Evolutionary conservation across 2,888 invertebrate genomes (phyloP).

Genomic region (Epistrophella euchroma): DNA sequence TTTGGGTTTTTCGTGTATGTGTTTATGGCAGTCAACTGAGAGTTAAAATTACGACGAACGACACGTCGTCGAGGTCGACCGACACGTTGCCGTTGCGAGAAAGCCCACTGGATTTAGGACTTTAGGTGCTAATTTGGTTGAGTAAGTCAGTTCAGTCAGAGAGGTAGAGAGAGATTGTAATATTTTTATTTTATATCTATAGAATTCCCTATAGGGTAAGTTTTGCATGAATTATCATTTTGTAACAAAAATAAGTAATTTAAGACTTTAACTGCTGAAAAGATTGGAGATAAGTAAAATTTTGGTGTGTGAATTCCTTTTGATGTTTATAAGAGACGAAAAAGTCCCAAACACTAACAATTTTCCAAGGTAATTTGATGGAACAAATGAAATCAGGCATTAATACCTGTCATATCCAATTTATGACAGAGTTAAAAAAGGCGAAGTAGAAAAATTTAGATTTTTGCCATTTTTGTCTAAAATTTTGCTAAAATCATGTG

Average conservation of each 20-base stretch:
- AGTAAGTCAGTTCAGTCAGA: constrained; percentile 36
- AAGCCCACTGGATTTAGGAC: constrained; percentile 44
- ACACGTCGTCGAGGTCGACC: background rate
- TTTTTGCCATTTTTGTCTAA: too few relatives aligned
- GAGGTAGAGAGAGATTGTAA: background rate
- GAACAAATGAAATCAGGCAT: too few relatives aligned
- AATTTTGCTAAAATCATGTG: too few relatives aligned
- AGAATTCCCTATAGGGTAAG: constrained; percentile 4
- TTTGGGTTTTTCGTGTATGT: background rate
- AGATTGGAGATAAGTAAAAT: too few relatives aligned
- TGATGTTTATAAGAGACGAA: too few relatives aligned
- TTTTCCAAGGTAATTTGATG: too few relatives aligned
- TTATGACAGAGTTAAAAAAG: too few relatives aligned
- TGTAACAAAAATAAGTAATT: background rate
- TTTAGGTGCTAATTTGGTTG: constrained; percentile 65
- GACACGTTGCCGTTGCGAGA: background rate
- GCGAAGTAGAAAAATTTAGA: too few relatives aligned
- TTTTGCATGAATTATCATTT: background rate
- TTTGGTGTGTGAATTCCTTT: too few relatives aligned
- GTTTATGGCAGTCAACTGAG: background rate
- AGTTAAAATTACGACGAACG: background rate
- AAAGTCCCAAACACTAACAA: too few relatives aligned
- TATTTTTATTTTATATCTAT: background rate
- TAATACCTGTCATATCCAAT: too few relatives aligned
- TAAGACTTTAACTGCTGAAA: too few relatives aligned